Evolutionary conservation across 2,888 invertebrate genomes (phyloP).

Genomic region (Drosophila affinis): DNA sequence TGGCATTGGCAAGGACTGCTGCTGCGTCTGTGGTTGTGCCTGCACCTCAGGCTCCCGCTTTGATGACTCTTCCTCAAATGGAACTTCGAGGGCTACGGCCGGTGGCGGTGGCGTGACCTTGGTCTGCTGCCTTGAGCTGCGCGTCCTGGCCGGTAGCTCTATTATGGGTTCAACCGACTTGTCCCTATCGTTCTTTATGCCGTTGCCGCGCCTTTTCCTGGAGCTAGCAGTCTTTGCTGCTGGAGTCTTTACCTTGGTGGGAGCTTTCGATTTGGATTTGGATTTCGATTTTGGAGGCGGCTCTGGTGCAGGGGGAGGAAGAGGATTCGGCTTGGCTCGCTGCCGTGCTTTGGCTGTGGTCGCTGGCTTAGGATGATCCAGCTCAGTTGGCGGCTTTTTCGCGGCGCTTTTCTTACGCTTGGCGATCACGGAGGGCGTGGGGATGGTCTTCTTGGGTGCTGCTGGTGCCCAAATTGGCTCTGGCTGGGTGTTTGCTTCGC

Average conservation of each 20-base stretch:
- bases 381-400: slow-evolving; percentile 19
- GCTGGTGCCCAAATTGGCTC: slow-evolving; percentile 12
- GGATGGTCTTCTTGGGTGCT: slow-evolving; percentile 18
- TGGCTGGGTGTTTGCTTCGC: slow-evolving; percentile 49
- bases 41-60: neutral
- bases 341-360: slow-evolving; percentile 22
- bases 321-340: slow-evolving; percentile 2
- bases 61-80: neutral
- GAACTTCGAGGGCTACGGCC: neutral
- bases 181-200: neutral
- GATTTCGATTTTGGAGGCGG: neutral
- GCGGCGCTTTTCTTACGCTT: slow-evolving; percentile 22
- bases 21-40: neutral
- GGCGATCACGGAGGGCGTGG: slow-evolving; percentile 12
- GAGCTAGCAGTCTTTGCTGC: slow-evolving; percentile 15
- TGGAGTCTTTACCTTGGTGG: neutral
- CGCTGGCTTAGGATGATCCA: slow-evolving; percentile 15
- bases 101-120: neutral
- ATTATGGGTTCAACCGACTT: neutral
- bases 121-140: slow-evolving; percentile 41
- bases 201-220: slow-evolving; percentile 2
- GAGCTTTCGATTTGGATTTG: neutral
- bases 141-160: slow-evolving; percentile 27
- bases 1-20: neutral
- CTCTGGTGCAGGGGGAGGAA: neutral